These are phyloP conservation scores for Eupithecia insigniata DNA, from an alignment of 2,888 invertebrate genomes.

Conservation along the genomic window DNA sequence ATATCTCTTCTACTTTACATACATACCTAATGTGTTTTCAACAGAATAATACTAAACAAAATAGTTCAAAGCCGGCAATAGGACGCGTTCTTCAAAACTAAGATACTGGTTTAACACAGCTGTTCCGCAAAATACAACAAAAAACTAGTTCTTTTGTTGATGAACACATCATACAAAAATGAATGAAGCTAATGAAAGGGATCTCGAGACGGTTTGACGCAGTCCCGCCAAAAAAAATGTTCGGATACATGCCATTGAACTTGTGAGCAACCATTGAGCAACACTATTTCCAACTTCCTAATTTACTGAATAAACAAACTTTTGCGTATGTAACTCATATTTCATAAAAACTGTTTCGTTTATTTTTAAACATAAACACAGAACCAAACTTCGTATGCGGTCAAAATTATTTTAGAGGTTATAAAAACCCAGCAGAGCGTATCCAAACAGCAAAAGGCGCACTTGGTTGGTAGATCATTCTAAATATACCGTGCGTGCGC, in stretches of 20 bases:
- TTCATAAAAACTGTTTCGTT: not conserved
- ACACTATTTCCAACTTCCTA: not conserved
- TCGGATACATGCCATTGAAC: conserved; percentile 29
- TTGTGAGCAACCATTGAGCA: not conserved
- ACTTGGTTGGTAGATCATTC: conserved; percentile 75
- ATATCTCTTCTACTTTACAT: conserved; percentile 26
- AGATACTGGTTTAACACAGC: conserved; percentile 21
- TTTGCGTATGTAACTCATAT: not conserved
- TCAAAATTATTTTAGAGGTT: conserved; percentile 58
- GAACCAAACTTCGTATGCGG: conserved; percentile 33
- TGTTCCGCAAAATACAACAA: conserved; percentile 16
- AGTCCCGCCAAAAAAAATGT: conserved; percentile 30
- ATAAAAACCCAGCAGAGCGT: conserved; percentile 52
- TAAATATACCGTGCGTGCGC: conserved; percentile 79
- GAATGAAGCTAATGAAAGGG: conserved; percentile 22
- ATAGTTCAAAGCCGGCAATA: not conserved
- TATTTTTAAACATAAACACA: not conserved
- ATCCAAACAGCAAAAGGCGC: conserved; percentile 70
- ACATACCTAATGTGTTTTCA: not conserved
- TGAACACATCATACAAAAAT: conserved; percentile 45
- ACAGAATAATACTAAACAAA: not conserved
- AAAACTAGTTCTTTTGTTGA: conserved; percentile 48
- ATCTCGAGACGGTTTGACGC: conserved; percentile 39
- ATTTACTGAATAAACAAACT: not conserved
- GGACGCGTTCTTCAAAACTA: not conserved